These are phyloP conservation scores for Meriones unguiculatus DNA, from an alignment of 2,113 vertebrate genomes.

Conservation along the genomic window DNA sequence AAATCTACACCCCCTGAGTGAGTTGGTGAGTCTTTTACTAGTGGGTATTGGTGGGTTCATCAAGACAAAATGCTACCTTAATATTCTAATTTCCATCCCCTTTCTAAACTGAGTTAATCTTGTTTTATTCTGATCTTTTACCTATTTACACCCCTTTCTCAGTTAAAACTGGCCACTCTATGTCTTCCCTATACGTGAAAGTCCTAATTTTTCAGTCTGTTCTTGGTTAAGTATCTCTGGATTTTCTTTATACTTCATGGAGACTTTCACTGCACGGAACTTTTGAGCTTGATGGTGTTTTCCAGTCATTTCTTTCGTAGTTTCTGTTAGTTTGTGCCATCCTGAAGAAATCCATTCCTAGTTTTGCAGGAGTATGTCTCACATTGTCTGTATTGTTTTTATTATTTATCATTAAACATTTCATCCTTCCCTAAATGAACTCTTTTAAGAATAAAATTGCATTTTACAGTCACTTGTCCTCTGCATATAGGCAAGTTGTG, in stretches of 20 bases:
- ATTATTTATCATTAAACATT: neutral
- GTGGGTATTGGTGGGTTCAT: neutral
- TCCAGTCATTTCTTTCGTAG: too few relatives aligned
- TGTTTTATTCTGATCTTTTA: neutral
- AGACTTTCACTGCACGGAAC: too few relatives aligned
- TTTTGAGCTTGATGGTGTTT: too few relatives aligned
- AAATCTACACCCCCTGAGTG: conserved; percentile 70
- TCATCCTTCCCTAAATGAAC: neutral
- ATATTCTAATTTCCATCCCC: neutral
- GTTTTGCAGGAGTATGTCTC: too few relatives aligned
- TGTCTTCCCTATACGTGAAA: neutral
- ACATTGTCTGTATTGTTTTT: neutral
- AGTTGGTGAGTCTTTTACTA: conserved; percentile 73
- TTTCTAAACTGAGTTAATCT: neutral
- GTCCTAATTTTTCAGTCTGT: neutral
- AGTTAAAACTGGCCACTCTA: neutral
- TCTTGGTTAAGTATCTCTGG: neutral
- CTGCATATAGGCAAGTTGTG: too few relatives aligned
- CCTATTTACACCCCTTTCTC: neutral
- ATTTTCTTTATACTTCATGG: too few relatives aligned
- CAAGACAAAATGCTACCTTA: neutral
- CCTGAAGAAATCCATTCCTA: too few relatives aligned
- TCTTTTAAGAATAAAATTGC: neutral
- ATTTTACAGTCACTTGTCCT: neutral
- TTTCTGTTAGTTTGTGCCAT: too few relatives aligned